phyloP scores from a whole-genome alignment of 2,888 invertebrate genomes.

The Agapetus fuscipes region DNA sequence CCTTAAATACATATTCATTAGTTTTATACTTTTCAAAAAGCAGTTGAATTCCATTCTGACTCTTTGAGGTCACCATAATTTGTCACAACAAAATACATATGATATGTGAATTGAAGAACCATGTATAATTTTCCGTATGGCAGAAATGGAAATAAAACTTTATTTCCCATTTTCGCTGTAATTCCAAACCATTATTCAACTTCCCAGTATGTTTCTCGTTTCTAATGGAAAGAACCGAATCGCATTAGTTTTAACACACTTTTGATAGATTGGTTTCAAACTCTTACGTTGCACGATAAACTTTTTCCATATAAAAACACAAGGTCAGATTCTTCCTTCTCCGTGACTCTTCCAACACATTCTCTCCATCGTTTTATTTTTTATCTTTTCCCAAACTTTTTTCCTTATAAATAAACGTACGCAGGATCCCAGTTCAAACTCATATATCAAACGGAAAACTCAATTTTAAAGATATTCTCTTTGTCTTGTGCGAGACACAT shows the following conservation, averaged over 20 bases:
- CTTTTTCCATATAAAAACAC: conserved; percentile 19
- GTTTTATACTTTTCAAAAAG: no score
- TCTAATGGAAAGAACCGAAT: conserved; percentile 13
- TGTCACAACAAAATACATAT: no score
- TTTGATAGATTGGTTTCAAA: conserved; percentile 20
- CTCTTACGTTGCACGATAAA: conserved; percentile 6
- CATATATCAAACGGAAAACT: conserved; percentile 1
- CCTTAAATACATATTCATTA: no score
- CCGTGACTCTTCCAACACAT: conserved; percentile 12
- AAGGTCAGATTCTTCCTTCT: conserved; percentile 14
- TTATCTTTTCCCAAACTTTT: neutral
- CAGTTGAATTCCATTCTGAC: no score
- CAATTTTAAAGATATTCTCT: neutral
- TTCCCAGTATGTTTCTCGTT: conserved; percentile 11
- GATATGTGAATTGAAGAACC: no score
- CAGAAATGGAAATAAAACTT: conserved; percentile 3
- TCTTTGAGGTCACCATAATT: no score
- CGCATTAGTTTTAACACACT: conserved; percentile 20
- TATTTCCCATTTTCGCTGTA: conserved; percentile 11
- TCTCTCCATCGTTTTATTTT: neutral
- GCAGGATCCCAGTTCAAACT: conserved; percentile 1
- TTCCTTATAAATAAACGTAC: neutral
- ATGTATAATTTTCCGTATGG: no score
- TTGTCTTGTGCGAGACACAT: no score
- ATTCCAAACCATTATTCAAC: conserved; percentile 19